These are phyloP conservation scores for Hydrochoerus hydrochaeris DNA, from an alignment of 2,113 vertebrate species.

Conservation along the genomic window DNA sequence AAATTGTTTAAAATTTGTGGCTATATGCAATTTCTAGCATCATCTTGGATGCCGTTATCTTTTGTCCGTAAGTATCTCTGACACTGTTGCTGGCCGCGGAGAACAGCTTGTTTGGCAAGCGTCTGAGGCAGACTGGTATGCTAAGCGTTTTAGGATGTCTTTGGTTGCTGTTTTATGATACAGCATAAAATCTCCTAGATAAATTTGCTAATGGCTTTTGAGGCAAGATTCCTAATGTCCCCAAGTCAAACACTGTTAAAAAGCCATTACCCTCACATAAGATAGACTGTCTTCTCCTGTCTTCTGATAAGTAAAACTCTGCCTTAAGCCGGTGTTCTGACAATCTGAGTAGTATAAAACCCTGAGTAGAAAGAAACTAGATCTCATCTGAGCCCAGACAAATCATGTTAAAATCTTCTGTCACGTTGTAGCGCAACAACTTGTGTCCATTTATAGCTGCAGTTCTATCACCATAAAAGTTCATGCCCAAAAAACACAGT, in stretches of 20 bases:
- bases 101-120: background rate
- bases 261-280: constrained; percentile 23
- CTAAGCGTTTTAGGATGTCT: constrained; percentile 31
- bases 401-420: background rate
- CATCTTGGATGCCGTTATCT: background rate
- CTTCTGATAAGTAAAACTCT: constrained; percentile 19
- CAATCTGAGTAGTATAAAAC: background rate
- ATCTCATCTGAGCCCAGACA: background rate
- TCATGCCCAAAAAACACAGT: background rate
- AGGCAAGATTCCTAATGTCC: constrained; percentile 52
- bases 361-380: constrained; percentile 23
- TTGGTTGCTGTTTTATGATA: constrained; percentile 43
- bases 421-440: background rate
- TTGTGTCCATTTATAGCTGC: background rate
- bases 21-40: background rate
- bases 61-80: background rate
- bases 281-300: background rate
- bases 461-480: background rate
- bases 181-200: constrained; percentile 50
- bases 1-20: background rate
- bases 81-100: background rate
- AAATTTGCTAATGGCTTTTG: constrained; percentile 60
- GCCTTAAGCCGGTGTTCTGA: background rate
- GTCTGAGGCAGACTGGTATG: background rate
- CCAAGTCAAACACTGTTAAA: constrained; percentile 53